Percentiles rank a stretch among this genome's conserved stretches.
Conservation (phyloP, 2,888 invertebrate genomes). For the Adineta ricciae region DNA sequence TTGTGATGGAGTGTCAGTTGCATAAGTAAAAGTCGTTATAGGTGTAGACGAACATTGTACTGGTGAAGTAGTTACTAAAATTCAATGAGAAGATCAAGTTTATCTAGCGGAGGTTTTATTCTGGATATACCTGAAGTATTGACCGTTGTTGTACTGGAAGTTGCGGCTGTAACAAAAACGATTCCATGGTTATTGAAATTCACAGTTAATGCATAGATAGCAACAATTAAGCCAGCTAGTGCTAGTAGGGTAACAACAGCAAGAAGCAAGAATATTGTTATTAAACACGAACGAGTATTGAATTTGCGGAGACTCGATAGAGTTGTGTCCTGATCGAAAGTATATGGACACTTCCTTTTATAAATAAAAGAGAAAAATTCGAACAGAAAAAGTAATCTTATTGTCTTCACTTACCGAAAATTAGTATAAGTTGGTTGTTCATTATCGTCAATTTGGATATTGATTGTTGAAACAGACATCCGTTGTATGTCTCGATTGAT, state of each 20-base stretch:
- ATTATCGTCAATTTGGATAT: no score
- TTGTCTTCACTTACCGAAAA: no score
- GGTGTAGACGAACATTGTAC: background rate
- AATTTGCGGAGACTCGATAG: background rate
- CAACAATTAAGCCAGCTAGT: background rate
- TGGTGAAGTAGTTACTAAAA: background rate
- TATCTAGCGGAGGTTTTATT: no score
- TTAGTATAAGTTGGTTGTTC: no score
- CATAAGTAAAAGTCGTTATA: background rate
- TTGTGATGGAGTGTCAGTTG: background rate
- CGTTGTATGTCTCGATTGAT: no score
- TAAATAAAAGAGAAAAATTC: background rate
- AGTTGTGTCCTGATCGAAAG: background rate
- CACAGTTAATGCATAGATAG: background rate
- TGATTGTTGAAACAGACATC: no score
- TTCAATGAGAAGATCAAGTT: no score
- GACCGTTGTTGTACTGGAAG: no score
- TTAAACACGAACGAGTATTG: background rate
- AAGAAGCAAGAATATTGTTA: background rate
- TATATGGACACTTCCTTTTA: background rate
- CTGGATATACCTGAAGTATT: no score
- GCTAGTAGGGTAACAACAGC: background rate
- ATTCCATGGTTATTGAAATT: no score
- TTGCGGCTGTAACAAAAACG: no score
- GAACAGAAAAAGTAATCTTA: no score